phyloP scores from a whole-genome alignment of 2,888 invertebrate genomes.

The Acronicta psi region DNA sequence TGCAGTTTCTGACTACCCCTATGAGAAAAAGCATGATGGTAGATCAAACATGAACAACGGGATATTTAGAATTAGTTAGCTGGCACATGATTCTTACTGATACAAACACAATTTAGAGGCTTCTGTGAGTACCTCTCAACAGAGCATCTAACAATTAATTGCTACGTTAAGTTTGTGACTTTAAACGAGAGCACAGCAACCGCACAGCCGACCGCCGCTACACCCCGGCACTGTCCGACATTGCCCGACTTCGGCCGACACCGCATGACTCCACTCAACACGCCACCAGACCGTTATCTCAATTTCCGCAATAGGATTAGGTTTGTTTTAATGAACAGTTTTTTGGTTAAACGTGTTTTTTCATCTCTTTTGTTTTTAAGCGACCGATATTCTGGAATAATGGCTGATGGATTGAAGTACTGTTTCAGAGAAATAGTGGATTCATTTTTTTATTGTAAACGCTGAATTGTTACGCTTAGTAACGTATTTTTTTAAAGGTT shows the following conservation, averaged over 20 bases:
- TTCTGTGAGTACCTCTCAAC: too few relatives aligned
- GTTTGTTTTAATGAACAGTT: conserved; percentile 54
- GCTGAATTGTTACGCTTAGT: too few relatives aligned
- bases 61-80: too few relatives aligned
- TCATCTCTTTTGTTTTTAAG: conserved; percentile 33
- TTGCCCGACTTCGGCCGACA: conserved; percentile 14
- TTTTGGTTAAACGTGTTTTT: conserved; percentile 50
- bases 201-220: conserved; percentile 5
- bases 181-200: conserved; percentile 12
- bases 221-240: conserved; percentile 8
- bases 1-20: too few relatives aligned
- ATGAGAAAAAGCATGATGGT: too few relatives aligned
- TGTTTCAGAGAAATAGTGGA: neutral
- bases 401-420: conserved; percentile 9
- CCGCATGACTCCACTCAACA: conserved; percentile 33
- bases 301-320: conserved; percentile 60
- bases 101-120: too few relatives aligned
- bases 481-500: too few relatives aligned
- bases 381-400: conserved; percentile 11
- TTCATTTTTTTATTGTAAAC: too few relatives aligned
- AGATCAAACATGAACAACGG: too few relatives aligned
- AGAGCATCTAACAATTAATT: neutral
- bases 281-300: conserved; percentile 51
- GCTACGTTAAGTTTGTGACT: conserved; percentile 9
- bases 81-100: too few relatives aligned